A percentile compares a stretch with the other conserved stretches of the same genome.
These are phyloP conservation scores for Diabrotica virgifera DNA, from an alignment of 1,140 invertebrate species.

Conservation along the genomic window DNA sequence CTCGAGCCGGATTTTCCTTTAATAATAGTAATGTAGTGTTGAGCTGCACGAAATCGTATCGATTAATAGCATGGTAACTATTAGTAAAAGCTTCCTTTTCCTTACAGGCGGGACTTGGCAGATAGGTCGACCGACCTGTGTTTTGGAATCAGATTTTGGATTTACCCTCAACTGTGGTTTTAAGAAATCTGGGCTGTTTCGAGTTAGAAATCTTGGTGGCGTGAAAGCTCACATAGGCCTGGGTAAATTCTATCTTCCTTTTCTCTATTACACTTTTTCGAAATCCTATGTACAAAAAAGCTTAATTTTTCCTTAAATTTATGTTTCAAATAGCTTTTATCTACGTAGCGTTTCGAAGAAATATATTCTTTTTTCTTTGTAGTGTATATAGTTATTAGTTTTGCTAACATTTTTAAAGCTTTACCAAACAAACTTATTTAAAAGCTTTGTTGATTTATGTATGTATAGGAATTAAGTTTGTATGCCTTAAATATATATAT, in stretches of 20 bases:
- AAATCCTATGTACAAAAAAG: background rate
- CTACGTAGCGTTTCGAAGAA: too few relatives aligned
- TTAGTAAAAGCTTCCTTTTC: slow-evolving; percentile 31
- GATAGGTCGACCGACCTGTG: slow-evolving; percentile 66
- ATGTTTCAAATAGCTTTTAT: too few relatives aligned
- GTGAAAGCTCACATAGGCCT: slow-evolving; percentile 82
- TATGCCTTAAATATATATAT: too few relatives aligned
- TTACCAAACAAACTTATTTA: too few relatives aligned
- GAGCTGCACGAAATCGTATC: background rate
- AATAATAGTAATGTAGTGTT: too few relatives aligned
- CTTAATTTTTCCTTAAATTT: too few relatives aligned
- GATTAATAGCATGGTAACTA: background rate
- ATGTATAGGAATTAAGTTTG: too few relatives aligned
- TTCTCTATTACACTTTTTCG: slow-evolving; percentile 13
- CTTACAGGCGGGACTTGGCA: slow-evolving; percentile 48
- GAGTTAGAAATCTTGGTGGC: slow-evolving; percentile 83
- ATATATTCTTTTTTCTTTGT: too few relatives aligned
- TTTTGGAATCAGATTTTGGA: slow-evolving; percentile 82
- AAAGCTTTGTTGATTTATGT: too few relatives aligned
- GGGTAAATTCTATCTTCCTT: slow-evolving; percentile 60
- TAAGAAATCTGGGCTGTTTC: slow-evolving; percentile 85
- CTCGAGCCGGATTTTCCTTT: too few relatives aligned
- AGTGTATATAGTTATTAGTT: too few relatives aligned
- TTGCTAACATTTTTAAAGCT: too few relatives aligned
- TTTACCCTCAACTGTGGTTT: slow-evolving; percentile 86